Evolutionary conservation across 2,797 vertebrate genomes (phyloP).

Genomic region (Macropus fuliginosus): DNA sequence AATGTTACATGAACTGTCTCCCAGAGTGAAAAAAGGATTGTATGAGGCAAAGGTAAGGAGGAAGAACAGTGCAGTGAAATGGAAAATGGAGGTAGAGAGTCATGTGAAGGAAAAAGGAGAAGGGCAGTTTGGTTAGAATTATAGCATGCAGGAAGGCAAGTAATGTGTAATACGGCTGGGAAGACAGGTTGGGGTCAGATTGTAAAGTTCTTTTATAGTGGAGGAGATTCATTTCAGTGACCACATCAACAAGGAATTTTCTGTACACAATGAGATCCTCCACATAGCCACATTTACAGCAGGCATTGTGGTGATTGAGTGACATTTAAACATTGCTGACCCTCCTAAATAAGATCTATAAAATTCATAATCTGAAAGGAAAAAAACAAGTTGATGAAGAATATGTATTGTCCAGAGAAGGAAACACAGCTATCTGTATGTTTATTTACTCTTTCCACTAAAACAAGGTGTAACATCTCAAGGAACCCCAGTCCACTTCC

Average conservation of each 20-base stretch:
- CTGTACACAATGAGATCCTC: neutral
- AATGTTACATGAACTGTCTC: neutral
- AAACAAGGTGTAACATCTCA: neutral
- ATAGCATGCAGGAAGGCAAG: neutral
- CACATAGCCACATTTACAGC: neutral
- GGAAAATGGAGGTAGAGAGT: neutral
- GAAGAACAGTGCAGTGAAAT: neutral
- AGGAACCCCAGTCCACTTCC: neutral
- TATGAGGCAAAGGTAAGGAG: neutral
- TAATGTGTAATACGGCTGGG: neutral
- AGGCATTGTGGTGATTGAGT: neutral
- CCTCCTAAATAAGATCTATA: neutral
- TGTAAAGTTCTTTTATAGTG: neutral
- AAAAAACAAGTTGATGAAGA: neutral
- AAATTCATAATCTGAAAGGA: neutral
- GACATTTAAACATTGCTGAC: neutral
- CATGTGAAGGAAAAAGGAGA: neutral
- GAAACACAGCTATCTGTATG: neutral
- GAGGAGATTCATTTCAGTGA: neutral
- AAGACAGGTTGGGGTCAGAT: neutral
- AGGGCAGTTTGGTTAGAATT: neutral
- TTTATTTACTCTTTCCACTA: no score
- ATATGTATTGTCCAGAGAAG: neutral
- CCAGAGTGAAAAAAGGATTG: neutral
- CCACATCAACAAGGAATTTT: neutral